Evolutionary conservation across 2,888 invertebrate species (phyloP).

Genomic region (Galeruca laticollis): DNA sequence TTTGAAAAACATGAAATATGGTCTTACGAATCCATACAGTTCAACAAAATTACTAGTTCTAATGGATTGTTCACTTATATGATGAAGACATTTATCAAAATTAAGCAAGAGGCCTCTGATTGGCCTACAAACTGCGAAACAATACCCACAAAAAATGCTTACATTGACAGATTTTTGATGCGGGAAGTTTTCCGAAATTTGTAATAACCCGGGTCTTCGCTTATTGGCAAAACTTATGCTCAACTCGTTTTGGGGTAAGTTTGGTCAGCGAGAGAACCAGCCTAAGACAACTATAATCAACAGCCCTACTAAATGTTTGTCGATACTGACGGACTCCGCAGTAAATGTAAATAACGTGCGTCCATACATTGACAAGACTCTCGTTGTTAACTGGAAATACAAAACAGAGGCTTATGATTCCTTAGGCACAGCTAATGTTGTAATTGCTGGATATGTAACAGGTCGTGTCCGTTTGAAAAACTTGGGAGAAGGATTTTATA

Average conservation of each 20-base stretch:
- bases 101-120: no score
- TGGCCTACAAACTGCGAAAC: conserved; percentile 46
- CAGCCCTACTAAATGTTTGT: conserved; percentile 5
- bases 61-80: conserved; percentile 58
- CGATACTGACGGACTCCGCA: neutral
- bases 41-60: no score
- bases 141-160: conserved; percentile 43
- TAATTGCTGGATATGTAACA: conserved; percentile 52
- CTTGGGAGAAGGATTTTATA: conserved; percentile 57
- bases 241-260: conserved; percentile 53
- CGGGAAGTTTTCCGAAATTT: conserved; percentile 45
- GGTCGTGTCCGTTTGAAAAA: conserved; percentile 44
- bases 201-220: conserved; percentile 30
- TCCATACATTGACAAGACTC: conserved; percentile 26
- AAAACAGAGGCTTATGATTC: conserved; percentile 42
- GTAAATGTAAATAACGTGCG: conserved; percentile 12
- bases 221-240: conserved; percentile 52
- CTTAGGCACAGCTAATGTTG: conserved; percentile 51
- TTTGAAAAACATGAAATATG: conserved; percentile 49
- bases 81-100: conserved; percentile 57
- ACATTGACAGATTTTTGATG: conserved; percentile 46
- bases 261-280: conserved; percentile 25
- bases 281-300: conserved; percentile 29
- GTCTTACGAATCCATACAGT: conserved; percentile 37
- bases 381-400: conserved; percentile 47